These are phyloP conservation scores for Caenorhabditis inopinata DNA, from an alignment of 1,140 invertebrate species.

Conservation along the genomic window DNA sequence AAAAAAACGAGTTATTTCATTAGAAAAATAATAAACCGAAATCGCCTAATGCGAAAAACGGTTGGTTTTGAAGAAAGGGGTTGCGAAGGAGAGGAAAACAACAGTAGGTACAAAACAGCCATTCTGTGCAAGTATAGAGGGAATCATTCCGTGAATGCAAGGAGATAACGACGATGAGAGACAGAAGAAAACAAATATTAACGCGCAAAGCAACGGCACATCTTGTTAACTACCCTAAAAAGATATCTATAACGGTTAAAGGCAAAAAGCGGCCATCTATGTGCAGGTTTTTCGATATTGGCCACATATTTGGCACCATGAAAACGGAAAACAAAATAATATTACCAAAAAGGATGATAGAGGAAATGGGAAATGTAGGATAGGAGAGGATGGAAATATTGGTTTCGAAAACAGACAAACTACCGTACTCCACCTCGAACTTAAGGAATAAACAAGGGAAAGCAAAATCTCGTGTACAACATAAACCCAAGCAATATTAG, in stretches of 20 bases:
- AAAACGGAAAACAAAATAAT: conserved; percentile 12
- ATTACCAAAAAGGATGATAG: conserved; percentile 34
- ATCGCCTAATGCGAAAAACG: background rate
- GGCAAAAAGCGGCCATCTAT: conserved; percentile 3
- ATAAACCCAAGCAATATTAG: background rate
- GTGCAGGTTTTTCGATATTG: background rate
- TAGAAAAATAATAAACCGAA: background rate
- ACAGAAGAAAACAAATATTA: background rate
- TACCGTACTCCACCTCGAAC: background rate
- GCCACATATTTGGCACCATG: background rate
- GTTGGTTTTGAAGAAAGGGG: background rate
- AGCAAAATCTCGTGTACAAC: background rate
- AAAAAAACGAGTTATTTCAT: conserved; percentile 20
- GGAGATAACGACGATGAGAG: background rate
- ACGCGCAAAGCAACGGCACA: background rate
- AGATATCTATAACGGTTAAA: background rate
- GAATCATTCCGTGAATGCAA: conserved; percentile 20
- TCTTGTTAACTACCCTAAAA: background rate
- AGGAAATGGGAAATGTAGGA: background rate
- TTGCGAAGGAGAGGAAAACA: background rate
- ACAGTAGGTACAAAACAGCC: conserved; percentile 12
- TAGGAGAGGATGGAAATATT: conserved; percentile 2
- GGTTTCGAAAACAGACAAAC: conserved; percentile 7
- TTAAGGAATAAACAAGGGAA: background rate
- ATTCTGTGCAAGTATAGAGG: conserved; percentile 22